Conservation (phyloP, 2,888 invertebrate species). For the Trachelus iudaicus region DNA sequence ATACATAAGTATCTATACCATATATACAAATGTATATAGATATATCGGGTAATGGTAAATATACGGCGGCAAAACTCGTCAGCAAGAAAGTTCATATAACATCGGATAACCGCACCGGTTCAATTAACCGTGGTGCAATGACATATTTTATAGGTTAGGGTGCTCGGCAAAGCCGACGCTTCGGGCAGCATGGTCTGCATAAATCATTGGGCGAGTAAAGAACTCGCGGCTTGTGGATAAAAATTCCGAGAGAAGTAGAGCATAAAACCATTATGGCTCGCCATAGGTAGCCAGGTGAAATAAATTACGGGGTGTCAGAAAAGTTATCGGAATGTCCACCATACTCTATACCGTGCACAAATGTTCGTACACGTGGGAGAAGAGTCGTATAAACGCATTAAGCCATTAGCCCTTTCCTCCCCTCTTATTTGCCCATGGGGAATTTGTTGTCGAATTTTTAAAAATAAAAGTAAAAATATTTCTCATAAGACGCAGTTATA, state of each 20-base stretch:
- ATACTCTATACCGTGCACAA: neutral
- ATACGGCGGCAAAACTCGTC: no score
- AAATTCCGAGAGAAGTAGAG: constrained; percentile 17
- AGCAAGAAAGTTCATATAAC: neutral
- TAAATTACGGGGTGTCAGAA: constrained; percentile 17
- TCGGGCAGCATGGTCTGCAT: neutral
- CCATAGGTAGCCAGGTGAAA: constrained; percentile 5
- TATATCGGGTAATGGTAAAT: no score
- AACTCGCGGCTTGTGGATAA: constrained; percentile 9
- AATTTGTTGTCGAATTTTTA: no score
- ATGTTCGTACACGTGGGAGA: neutral
- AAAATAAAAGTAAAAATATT: no score
- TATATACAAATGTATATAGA: no score
- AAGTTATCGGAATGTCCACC: constrained; percentile 9
- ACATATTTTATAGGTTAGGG: constrained; percentile 8
- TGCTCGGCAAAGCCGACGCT: constrained; percentile 5
- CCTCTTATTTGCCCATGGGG: no score
- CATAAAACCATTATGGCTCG: constrained; percentile 18
- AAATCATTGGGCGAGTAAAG: constrained; percentile 12
- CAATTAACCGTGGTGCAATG: constrained; percentile 11
- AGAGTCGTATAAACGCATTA: neutral
- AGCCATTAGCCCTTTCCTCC: no score
- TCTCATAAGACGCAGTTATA: no score
- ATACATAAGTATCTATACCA: no score
- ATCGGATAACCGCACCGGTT: constrained; percentile 10